Evolutionary conservation across 2,888 invertebrate genomes (phyloP).

Genomic region (Heliconius sara): DNA sequence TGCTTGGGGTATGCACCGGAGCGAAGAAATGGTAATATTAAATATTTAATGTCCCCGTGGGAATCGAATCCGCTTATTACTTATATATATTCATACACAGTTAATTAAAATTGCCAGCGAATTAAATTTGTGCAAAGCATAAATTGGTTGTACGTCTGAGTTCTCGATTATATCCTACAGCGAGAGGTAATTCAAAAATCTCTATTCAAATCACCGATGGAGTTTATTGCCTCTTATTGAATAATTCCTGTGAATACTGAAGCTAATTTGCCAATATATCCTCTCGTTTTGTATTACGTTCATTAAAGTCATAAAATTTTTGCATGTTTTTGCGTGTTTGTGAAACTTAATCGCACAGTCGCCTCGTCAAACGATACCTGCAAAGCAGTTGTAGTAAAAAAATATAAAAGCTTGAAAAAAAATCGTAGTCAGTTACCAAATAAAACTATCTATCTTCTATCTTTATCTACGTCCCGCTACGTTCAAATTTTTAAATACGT

Average conservation of each 20-base stretch:
- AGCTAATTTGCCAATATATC: not conserved
- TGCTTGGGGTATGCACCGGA: too few species aligned
- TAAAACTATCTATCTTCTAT: too few species aligned
- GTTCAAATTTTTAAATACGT: too few species aligned
- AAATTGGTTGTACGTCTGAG: not conserved
- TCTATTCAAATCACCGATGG: slow-evolving; percentile 7
- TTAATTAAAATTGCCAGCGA: not conserved
- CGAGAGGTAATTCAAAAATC: not conserved
- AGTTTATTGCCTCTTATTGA: slow-evolving; percentile 4
- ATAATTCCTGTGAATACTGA: not conserved
- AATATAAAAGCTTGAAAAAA: too few species aligned
- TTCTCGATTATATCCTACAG: slow-evolving; percentile 2
- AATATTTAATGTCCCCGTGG: too few species aligned
- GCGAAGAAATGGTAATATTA: too few species aligned
- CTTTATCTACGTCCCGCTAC: too few species aligned
- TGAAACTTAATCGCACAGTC: not conserved
- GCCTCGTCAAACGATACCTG: not conserved
- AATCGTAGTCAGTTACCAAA: too few species aligned
- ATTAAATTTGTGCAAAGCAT: not conserved
- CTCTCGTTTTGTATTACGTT: not conserved
- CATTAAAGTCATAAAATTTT: not conserved
- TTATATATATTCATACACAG: too few species aligned
- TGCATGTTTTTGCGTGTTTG: not conserved
- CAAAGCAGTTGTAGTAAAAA: not conserved
- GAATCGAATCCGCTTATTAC: too few species aligned